Conservation (phyloP, 2,797 vertebrate species). For the Microhierax caerulescens region DNA sequence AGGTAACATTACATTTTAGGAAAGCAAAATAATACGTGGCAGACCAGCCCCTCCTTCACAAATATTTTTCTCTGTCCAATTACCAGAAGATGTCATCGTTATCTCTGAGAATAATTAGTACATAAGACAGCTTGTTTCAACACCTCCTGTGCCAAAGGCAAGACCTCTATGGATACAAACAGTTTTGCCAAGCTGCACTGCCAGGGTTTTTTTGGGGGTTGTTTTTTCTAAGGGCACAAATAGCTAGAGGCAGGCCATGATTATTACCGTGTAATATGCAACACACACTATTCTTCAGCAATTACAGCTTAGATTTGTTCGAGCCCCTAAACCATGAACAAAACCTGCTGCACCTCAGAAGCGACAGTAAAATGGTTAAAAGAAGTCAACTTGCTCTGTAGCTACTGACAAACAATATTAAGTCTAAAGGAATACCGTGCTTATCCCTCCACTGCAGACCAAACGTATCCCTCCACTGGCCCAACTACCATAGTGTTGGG, state of each 20-base stretch:
- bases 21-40: not conserved
- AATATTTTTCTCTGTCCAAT: not conserved
- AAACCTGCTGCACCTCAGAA: not conserved
- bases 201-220: not conserved
- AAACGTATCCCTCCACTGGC: not conserved
- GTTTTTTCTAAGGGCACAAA: not conserved
- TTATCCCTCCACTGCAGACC: not conserved
- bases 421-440: not conserved
- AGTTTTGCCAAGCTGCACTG: not conserved
- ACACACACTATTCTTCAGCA: not conserved
- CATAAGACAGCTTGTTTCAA: constrained; percentile 31
- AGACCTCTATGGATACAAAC: not conserved
- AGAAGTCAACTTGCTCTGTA: not conserved
- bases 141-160: constrained; percentile 1
- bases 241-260: not conserved
- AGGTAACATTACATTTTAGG: not conserved
- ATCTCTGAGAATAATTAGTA: constrained; percentile 35
- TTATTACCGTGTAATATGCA: not conserved
- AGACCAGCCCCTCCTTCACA: not conserved
- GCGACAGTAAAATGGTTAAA: not conserved
- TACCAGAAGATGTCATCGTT: constrained; percentile 21
- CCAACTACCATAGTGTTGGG: accelerated
- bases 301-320: not conserved
- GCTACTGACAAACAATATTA: not conserved
- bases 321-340: not conserved